A percentile compares a stretch with the other conserved stretches of the same genome.
Evolutionary conservation across 2,113 vertebrate species (phyloP).

Genomic region (Dicerorhinus sumatrensis): DNA sequence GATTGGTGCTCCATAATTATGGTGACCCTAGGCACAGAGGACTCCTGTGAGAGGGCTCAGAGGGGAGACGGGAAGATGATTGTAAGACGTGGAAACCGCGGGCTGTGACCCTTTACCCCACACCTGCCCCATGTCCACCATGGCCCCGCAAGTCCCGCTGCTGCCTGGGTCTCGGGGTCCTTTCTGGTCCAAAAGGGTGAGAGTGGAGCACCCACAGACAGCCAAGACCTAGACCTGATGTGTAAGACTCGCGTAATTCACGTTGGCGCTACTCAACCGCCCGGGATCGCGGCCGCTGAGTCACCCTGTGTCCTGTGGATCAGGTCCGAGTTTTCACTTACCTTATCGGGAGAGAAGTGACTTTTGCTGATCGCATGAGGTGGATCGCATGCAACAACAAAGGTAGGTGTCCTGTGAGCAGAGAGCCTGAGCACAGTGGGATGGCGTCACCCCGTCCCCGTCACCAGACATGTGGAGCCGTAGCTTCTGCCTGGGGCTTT

Average conservation of each 20-base stretch:
- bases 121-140: fast-evolving
- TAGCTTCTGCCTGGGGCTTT: neutral
- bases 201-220: neutral
- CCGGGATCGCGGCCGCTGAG: neutral
- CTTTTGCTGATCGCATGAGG: slow-evolving; percentile 94
- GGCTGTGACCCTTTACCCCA: neutral
- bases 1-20: neutral
- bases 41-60: neutral
- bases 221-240: neutral
- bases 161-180: neutral
- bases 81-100: neutral
- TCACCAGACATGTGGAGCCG: neutral
- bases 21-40: neutral
- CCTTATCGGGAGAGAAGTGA: slow-evolving; percentile 96
- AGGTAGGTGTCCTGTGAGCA: slow-evolving; percentile 77
- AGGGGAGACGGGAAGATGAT: neutral
- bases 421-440: fast-evolving
- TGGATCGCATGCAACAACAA: slow-evolving; percentile 99
- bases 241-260: neutral
- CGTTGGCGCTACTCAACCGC: fast-evolving
- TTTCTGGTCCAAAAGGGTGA: neutral
- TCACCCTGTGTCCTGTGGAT: neutral
- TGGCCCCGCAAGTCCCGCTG: neutral
- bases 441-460: fast-evolving
- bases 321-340: slow-evolving; percentile 98